Base-by-base conservation (phyloP, 2,888 invertebrate genomes). In the Encarsia formosa region DNA sequence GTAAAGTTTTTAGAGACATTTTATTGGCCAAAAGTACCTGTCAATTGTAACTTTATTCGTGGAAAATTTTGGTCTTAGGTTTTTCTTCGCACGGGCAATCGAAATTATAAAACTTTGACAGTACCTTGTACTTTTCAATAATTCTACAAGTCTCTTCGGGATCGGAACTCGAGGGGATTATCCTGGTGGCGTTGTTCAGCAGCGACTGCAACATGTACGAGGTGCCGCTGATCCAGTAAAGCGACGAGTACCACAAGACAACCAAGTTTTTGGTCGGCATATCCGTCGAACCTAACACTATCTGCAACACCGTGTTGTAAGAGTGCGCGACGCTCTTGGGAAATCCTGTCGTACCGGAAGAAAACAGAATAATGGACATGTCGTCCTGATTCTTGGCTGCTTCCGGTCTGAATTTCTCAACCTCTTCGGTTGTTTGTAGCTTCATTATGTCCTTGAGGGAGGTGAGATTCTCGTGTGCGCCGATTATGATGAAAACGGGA, bases 291-390 rank as follows among this genome's bases (percentile, higher is more conserved):
- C 34, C 5, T n/a, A 41, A 26, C 16, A 59, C 15, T 35, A 61
- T 57, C 1, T 45, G 26, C 13, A 63, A 31, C 3, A 69, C 11
- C 5, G 59, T 35, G 11, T 52, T 42, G 35, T 70, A 65, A 2
- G 68, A 61, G 1, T 69, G 40, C 3, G 65, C 58, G 1, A 66
- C 65, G 2, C 65, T 68, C 23, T 72, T 73, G 0, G 72, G 67
- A 5, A 63, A 23, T 0, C 68, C 71, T 0, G 70, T 71, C 0
- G 67, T 70, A 2, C 72, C 73, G 0, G 72, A 72, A 1, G 71
- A 68, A 34, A 64, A 71, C 2, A 71, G 20, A 2, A 72, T 62
- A 6, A 61, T 16, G 0, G 62, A 62, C 1, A 66, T 61, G n/a
- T 62, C 43, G 1, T 54, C 46, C 0, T 48, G 23, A 24, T 59